phyloP scores from a whole-genome alignment of 2,797 vertebrate genomes.

The Gambelia wislizenii region DNA sequence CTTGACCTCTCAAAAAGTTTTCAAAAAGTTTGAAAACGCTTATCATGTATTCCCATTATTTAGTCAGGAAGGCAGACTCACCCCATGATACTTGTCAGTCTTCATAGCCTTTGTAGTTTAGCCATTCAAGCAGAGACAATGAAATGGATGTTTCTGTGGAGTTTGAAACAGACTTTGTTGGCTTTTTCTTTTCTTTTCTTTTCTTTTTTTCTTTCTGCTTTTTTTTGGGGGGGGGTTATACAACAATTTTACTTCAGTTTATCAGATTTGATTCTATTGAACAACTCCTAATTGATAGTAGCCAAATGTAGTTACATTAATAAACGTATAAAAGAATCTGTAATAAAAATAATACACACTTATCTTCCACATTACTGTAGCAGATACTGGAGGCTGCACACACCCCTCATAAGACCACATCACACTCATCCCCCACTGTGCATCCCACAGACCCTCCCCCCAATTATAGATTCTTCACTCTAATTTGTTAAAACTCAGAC shows the following conservation, averaged over 20 bases:
- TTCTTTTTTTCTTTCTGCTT: neutral
- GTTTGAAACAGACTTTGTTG: slow-evolving; percentile 36
- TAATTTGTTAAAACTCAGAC: too few relatives aligned
- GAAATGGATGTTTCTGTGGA: slow-evolving; percentile 11
- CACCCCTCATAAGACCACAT: neutral
- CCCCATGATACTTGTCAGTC: neutral
- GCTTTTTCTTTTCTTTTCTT: slow-evolving; percentile 39
- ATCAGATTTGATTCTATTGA: slow-evolving; percentile 59
- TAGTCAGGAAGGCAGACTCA: slow-evolving; percentile 23
- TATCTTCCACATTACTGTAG: neutral
- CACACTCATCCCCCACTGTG: neutral
- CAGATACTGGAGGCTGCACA: too few relatives aligned
- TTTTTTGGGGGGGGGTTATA: slow-evolving; percentile 25
- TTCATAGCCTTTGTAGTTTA: neutral
- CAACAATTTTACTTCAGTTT: slow-evolving; percentile 55
- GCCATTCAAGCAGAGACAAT: slow-evolving; percentile 32
- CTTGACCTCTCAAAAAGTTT: neutral
- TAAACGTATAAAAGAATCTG: slow-evolving; percentile 62
- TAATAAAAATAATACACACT: neutral
- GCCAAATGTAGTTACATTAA: slow-evolving; percentile 53
- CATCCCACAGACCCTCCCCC: too few relatives aligned
- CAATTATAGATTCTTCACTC: too few relatives aligned
- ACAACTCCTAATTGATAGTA: slow-evolving; percentile 55
- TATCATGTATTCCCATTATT: neutral
- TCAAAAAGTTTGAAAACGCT: slow-evolving; percentile 3